Conservation (phyloP, 2,113 vertebrate species). For the Halichoeres trimaculatus region DNA sequence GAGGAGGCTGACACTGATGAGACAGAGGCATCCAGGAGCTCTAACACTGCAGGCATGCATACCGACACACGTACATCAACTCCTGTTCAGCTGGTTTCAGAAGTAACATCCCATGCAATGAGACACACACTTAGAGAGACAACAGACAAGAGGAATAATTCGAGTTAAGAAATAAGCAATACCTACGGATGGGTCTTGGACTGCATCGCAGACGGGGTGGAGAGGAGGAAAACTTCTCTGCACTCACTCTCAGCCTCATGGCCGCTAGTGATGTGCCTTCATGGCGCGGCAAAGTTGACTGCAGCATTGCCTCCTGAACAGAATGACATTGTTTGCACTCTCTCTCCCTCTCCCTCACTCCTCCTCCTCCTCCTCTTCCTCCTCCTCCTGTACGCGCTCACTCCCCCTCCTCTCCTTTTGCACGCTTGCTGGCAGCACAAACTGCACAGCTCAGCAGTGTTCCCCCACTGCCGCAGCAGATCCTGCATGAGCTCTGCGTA, state of each 20-base stretch:
- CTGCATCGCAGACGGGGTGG: constrained; percentile 26
- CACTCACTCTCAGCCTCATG: constrained; percentile 77
- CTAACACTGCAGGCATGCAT: constrained; percentile 60
- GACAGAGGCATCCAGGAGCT: constrained; percentile 54
- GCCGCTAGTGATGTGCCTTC: constrained; percentile 75
- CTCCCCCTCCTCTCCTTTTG: constrained; percentile 80
- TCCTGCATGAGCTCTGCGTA: constrained; percentile 90
- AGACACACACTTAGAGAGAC: constrained; percentile 6
- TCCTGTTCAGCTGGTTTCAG: constrained; percentile 44
- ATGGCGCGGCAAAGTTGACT: constrained; percentile 85
- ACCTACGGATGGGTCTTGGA: constrained; percentile 53
- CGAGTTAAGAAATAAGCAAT: constrained; percentile 41
- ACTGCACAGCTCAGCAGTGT: constrained; percentile 92
- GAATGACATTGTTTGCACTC: constrained; percentile 91
- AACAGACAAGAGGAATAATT: constrained; percentile 35
- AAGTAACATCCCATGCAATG: constrained; percentile 40
- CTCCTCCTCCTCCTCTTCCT: constrained; percentile 50
- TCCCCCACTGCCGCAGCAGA: constrained; percentile 88
- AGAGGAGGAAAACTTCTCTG: constrained; percentile 78
- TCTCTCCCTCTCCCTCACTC: constrained; percentile 62
- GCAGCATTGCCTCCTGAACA: constrained; percentile 87
- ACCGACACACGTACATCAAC: constrained; percentile 31
- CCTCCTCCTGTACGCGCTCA: constrained; percentile 65
- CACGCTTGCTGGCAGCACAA: constrained; percentile 86
- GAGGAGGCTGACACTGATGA: constrained; percentile 68